A percentile compares a stretch with the other conserved stretches of the same genome.
Evolutionary conservation across 1,140 invertebrate genomes (phyloP).

Genomic region (Tetraneura akinire): DNA sequence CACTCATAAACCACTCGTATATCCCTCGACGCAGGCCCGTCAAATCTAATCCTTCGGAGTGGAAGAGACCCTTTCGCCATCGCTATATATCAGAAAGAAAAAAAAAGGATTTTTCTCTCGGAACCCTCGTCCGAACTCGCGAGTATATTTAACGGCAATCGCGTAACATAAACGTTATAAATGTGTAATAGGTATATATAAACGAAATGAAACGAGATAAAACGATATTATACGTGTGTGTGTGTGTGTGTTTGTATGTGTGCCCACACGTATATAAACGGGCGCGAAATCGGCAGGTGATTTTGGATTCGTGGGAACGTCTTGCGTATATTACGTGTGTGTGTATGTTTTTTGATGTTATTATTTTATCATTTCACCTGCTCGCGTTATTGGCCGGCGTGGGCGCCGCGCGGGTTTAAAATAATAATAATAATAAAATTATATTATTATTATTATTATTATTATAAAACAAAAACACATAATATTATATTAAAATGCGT

Average conservation of each 20-base stretch:
- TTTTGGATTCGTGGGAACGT: constrained; percentile 40
- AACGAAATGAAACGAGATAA: constrained; percentile 10
- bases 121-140: too few relatives aligned
- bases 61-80: too few relatives aligned
- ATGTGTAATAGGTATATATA: too few relatives aligned
- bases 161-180: neutral
- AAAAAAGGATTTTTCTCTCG: too few relatives aligned
- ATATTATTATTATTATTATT: too few relatives aligned
- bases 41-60: too few relatives aligned
- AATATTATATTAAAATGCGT: too few relatives aligned
- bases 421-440: constrained; percentile 23
- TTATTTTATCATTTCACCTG: constrained; percentile 44
- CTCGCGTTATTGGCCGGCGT: constrained; percentile 31
- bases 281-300: constrained; percentile 41
- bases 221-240: neutral
- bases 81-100: too few relatives aligned
- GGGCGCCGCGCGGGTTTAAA: constrained; percentile 9
- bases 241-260: neutral
- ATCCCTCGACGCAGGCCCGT: too few relatives aligned
- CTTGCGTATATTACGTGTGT: neutral
- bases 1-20: too few relatives aligned
- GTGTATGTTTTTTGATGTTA: neutral
- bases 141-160: neutral
- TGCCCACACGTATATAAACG: neutral
- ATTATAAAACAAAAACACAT: neutral